Evolutionary conservation across 2,888 invertebrate species (phyloP), one percentile per base, ranked within the genome.

Genomic region (Drosophila leonis): DNA sequence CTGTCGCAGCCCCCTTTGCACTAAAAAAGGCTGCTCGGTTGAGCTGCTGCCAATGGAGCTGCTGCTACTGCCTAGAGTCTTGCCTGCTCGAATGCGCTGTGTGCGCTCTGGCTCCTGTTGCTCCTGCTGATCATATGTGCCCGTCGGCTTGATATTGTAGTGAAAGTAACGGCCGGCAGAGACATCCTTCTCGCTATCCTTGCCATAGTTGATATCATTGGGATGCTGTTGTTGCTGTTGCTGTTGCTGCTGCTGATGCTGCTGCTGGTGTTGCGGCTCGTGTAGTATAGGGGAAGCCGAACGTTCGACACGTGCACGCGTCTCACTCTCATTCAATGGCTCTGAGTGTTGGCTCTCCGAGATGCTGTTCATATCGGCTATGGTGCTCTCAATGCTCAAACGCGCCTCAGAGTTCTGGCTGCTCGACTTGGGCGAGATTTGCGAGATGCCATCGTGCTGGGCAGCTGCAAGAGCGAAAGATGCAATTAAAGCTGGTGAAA

Each of bases 371-470:
- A 82, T 74, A 37, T 92, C 76, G 20, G 87, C 66, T 49, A 90
- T 75, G 56, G 90, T 90, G 44, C 91, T 90, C 77, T 92, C 90
- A 18, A 90, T 88, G 52, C 82, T 82, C 42, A 85, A 54, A 10
- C 86, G 84, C 6, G 24, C n/a, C 18, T 31, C 66, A 1, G 61
- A 54, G 31, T 63, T 51, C 9, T 72, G 64, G 60, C 82, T 91
- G 64, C 82, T 94, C 0, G 96, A 96, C 90, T 95, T 96, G 77
- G 96, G 96, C 77, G 96, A 96, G 68, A 96, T 94, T 91, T 95
- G 96, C 3, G 96, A 95, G 93, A 96, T 95, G 61, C 55, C 82
- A 59, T 89, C 70, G 41, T 88, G 88, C 27, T 83, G 78, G 27
- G 80, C 87, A 55, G 75, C 91, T 91, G 75, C 10, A 24, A 24